Percentiles rank a stretch among this genome's conserved stretches.
phyloP scores from a whole-genome alignment of 2,888 invertebrate genomes.

The Zaprionus obscuricornis region DNA sequence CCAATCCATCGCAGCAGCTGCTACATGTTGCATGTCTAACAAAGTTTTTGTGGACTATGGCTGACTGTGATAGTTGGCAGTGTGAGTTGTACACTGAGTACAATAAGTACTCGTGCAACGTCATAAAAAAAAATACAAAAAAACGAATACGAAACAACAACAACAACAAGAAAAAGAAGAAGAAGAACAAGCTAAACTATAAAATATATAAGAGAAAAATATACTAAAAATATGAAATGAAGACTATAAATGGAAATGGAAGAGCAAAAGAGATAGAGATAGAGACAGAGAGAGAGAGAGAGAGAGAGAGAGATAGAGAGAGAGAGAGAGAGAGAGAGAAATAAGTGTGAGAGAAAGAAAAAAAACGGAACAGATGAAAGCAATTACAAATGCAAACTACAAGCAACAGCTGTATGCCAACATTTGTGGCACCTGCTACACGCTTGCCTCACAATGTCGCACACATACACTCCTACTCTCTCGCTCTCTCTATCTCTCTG shows the following conservation, averaged over 20 bases:
- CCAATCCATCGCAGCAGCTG: too few relatives aligned
- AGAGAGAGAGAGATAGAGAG: too few relatives aligned
- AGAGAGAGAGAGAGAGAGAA: too few relatives aligned
- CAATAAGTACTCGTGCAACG: constrained; percentile 38
- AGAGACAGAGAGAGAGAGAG: too few relatives aligned
- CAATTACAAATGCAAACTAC: constrained; percentile 73
- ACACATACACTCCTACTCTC: neutral
- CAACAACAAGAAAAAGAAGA: too few relatives aligned
- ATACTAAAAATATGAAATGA: constrained; percentile 19
- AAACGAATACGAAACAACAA: constrained; percentile 21
- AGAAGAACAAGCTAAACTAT: constrained; percentile 49
- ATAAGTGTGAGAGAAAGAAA: too few relatives aligned
- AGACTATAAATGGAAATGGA: too few relatives aligned
- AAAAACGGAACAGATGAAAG: constrained; percentile 46
- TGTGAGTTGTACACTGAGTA: constrained; percentile 19
- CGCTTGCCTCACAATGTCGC: neutral
- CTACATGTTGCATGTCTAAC: too few relatives aligned
- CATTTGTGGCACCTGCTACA: constrained; percentile 2
- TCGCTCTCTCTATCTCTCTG: neutral
- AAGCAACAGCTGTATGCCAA: constrained; percentile 62
- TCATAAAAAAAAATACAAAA: constrained; percentile 44
- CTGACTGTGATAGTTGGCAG: constrained; percentile 41
- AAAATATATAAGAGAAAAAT: constrained; percentile 40
- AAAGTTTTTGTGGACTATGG: constrained; percentile 36
- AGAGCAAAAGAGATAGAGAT: too few relatives aligned